Base-by-base conservation (phyloP, 2,888 invertebrate species). In the Catocala fraxini region DNA sequence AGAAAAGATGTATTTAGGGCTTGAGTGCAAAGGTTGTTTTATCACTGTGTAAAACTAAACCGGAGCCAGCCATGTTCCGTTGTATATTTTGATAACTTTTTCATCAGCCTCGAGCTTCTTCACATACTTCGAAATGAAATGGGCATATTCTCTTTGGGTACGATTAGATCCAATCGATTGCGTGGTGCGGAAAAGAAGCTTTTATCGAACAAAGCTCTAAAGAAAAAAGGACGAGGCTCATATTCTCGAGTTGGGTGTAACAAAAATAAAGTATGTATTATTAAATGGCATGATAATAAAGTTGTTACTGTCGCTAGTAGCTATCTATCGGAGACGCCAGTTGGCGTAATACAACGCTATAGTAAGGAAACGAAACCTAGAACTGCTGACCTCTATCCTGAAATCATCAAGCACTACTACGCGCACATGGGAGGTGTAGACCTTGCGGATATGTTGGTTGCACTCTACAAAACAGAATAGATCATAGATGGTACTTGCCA, bases 391-490 rank as follows among this genome's bases (percentile, higher is more conserved):
- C 12, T 33, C 11, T 56, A 34, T 42, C 56, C 56, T 9, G 42
- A 51, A 34, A 51, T 66, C 9, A 63, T 66, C 7, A 61, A 56
- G 33, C 43, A 57, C 12, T 57, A 64, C n/a, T 55, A 61, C 12
- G 51, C 39, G 12, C 56, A 64, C 12, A 68, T 65, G 57, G 63
- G 55, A n/a, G 57, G 62, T 0, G 54, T 66, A 0, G 60, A 66
- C 42, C 43, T 68, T 47, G 75, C 75, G 35, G 73, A 76, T 56
- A 78, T 80, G 79, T 67, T 76, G 25, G 71, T 79, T 59, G 71
- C 74, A 49, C 64, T 80, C 57, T 74, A 77, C 53, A 71, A 73
- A 64, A 79, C 70, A 13, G 70, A 69, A 41, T 68, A 77, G 49
- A 79, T 53, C 72, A 71, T 58, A 59, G 72, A 58, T 75, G 75